Percentiles rank a stretch among this genome's conserved stretches.
phyloP scores from a whole-genome alignment of 2,888 invertebrate species.

The Melinaea menophilus region DNA sequence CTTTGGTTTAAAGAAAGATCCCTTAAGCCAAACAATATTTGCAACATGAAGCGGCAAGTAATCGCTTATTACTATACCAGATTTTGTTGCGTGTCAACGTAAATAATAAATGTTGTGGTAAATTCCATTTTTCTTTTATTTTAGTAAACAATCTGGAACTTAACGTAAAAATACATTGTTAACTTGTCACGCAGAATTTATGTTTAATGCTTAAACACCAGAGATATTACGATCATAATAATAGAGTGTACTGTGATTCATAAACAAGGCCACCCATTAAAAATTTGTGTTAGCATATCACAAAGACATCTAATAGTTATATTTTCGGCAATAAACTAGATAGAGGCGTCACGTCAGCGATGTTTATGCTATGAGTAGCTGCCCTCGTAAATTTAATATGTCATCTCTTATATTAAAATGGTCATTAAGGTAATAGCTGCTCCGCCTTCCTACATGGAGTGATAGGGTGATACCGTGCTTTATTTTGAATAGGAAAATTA shows the following conservation, averaged over 20 bases:
- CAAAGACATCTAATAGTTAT: conserved; percentile 68
- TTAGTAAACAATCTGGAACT: conserved; percentile 47
- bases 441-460: conserved; percentile 60
- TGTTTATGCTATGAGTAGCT: conserved; percentile 65
- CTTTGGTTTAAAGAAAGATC: too few relatives aligned
- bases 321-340: conserved; percentile 71
- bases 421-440: conserved; percentile 75
- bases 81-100: conserved; percentile 57
- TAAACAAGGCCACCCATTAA: conserved; percentile 57
- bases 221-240: conserved; percentile 21
- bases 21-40: conserved; percentile 24
- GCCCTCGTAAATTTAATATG: conserved; percentile 75
- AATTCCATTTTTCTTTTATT: conserved; percentile 47
- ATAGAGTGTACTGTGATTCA: conserved; percentile 38
- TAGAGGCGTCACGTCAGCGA: conserved; percentile 67
- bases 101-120: conserved; percentile 56
- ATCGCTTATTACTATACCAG: conserved; percentile 61
- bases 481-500: conserved; percentile 51
- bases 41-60: conserved; percentile 45
- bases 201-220: conserved; percentile 29
- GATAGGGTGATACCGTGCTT: conserved; percentile 59
- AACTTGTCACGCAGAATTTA: conserved; percentile 31
- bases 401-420: conserved; percentile 76
- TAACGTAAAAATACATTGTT: conserved; percentile 38
- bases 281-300: conserved; percentile 60